Conservation (phyloP, 1,140 invertebrate species). For the Meloidogyne exigua region DNA sequence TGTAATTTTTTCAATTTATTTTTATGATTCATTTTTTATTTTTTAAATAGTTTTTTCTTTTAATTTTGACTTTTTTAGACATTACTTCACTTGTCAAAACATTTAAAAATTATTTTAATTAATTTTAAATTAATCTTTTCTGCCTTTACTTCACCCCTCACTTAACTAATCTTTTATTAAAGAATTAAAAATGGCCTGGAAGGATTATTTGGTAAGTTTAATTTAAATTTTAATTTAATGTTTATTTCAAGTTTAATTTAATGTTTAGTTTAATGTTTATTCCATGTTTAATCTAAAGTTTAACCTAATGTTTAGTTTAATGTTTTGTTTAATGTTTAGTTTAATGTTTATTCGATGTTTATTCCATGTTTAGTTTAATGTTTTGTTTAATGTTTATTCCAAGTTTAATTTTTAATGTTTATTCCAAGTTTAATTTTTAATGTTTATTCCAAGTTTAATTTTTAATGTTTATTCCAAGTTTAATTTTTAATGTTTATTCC, state of each 20-base stretch:
- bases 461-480: too few relatives aligned
- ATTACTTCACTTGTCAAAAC: too few relatives aligned
- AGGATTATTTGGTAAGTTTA: constrained; percentile 9
- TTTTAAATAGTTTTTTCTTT: neutral
- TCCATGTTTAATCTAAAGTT: neutral
- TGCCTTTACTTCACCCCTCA: too few relatives aligned
- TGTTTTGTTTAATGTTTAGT: too few relatives aligned
- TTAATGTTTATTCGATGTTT: too few relatives aligned
- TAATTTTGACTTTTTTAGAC: too few relatives aligned
- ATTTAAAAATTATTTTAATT: too few relatives aligned
- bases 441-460: neutral
- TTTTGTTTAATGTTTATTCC: neutral
- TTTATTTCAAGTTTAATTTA: neutral
- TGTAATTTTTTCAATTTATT: neutral
- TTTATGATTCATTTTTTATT: neutral
- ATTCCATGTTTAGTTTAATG: neutral
- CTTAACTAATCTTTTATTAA: too few relatives aligned
- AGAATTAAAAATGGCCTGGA: constrained; percentile 15
- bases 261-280: neutral
- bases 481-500: neutral
- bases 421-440: too few relatives aligned
- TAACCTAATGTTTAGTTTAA: too few relatives aligned
- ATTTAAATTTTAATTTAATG: too few relatives aligned
- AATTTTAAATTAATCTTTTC: too few relatives aligned
- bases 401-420: neutral